Base-by-base conservation (phyloP, 2,797 vertebrate genomes). In the Pipistrellus nathusii region DNA sequence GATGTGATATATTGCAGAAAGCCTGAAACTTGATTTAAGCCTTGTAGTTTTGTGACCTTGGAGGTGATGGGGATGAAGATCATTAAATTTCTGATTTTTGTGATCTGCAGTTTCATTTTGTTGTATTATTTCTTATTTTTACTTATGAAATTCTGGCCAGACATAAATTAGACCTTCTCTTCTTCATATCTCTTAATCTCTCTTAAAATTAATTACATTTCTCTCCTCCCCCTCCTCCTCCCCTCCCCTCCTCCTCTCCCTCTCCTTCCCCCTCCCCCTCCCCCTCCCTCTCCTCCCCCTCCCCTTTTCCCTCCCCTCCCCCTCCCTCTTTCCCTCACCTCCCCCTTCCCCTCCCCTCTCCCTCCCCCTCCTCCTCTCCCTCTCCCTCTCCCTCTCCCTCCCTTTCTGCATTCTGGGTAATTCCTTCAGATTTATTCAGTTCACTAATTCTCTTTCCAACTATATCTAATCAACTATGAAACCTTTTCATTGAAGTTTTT, bases 391-490 rank as follows among this genome's bases (percentile, higher is more conserved):
- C 13, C 51, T 18, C 8, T 32, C 25, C 21, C 64, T 81, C 38
- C 85, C n/a, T 81, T 62, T 85, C 30, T 87, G 8, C 18, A 17
- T 87, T 57, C 27, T 78, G 20, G 32, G 25, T 81, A 76, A 66
- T 76, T 81, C 85, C 55, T 72, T 91, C 53, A 62, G 20, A 85
- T 88, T 72, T 91, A 41, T 96, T 72, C 15, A 78, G 48, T 69
- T 55, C 48, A 68, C 48, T 46, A 41, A 46, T 88, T 35, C 25
- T 71, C 55, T 73, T 69, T 86, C 73, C 53, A 53, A 2, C 32
- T 73, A 23, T 81, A 57, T 86, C 35, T 78, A 32, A 81, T 72
- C 55, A 69, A 38, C 87, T 68, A 17, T 77, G 32, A 88, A 48
- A 77, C 44, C 46, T 20, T 85, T 84, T 59, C 66, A 35, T 18